These are phyloP conservation scores for Aphelocoma coerulescens DNA, from an alignment of 2,113 vertebrate genomes.

Conservation along the genomic window DNA sequence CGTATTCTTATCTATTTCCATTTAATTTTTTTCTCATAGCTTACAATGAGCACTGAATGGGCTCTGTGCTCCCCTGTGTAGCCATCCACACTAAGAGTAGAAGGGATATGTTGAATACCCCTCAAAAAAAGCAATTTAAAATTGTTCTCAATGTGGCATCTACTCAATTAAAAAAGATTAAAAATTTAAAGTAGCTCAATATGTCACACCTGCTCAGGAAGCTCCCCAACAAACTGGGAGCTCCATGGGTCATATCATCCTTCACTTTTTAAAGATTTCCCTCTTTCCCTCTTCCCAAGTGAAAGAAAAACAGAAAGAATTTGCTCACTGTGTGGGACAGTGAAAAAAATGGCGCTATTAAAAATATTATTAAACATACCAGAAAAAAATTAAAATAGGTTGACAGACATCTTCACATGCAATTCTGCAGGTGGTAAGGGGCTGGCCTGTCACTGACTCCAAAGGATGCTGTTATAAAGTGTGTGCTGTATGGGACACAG, in stretches of 20 bases:
- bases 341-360: not conserved
- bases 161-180: not conserved
- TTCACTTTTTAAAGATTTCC: not conserved
- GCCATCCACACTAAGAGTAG: not conserved
- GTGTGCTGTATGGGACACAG: not conserved
- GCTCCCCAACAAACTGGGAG: not conserved
- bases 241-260: not conserved
- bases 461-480: not conserved
- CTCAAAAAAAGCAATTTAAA: not conserved
- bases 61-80: not conserved
- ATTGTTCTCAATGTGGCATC: not conserved
- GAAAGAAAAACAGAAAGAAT: not conserved
- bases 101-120: not conserved
- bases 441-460: not conserved
- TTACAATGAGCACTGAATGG: not conserved
- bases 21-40: not conserved
- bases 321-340: not conserved
- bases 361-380: not conserved
- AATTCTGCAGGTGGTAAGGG: not conserved
- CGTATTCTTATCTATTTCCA: not conserved
- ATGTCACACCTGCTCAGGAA: not conserved
- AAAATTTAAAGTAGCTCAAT: not conserved
- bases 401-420: not conserved
- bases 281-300: not conserved
- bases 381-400: not conserved